Percentiles rank a stretch among this genome's conserved stretches.
These are phyloP conservation scores for Ostrea edulis DNA, from an alignment of 1,140 invertebrate species.

Conservation along the genomic window DNA sequence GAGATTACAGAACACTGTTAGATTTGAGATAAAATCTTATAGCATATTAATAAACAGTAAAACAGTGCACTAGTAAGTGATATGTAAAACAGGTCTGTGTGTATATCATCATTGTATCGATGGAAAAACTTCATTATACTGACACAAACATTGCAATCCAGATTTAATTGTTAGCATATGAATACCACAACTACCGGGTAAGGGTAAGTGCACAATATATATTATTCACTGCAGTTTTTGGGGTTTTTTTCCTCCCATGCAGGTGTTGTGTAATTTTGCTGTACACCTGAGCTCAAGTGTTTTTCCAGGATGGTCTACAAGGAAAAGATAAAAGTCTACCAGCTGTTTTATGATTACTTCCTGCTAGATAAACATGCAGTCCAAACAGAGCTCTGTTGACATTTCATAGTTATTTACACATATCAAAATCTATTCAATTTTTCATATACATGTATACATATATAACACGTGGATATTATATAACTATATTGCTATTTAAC, in stretches of 20 bases:
- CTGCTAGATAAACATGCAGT: background rate
- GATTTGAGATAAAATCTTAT: background rate
- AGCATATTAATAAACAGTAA: background rate
- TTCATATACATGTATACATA: background rate
- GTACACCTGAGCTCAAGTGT: background rate
- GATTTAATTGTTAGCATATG: background rate
- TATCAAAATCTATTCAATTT: constrained; percentile 1
- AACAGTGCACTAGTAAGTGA: background rate
- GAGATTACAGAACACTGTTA: background rate
- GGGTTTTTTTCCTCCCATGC: background rate
- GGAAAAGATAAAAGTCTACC: background rate
- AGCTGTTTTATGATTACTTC: background rate
- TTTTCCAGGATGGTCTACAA: background rate
- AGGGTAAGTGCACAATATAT: background rate
- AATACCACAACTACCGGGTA: background rate
- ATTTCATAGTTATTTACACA: background rate
- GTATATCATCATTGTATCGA: background rate
- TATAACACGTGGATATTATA: background rate
- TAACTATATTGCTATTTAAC: constrained; percentile 25
- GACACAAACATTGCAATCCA: background rate
- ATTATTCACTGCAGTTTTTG: background rate
- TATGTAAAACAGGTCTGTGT: background rate
- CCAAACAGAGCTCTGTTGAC: background rate
- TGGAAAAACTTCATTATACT: background rate
- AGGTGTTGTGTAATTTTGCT: background rate